phyloP scores from a whole-genome alignment of 2,888 invertebrate species.

The Tenthredo distinguenda region DNA sequence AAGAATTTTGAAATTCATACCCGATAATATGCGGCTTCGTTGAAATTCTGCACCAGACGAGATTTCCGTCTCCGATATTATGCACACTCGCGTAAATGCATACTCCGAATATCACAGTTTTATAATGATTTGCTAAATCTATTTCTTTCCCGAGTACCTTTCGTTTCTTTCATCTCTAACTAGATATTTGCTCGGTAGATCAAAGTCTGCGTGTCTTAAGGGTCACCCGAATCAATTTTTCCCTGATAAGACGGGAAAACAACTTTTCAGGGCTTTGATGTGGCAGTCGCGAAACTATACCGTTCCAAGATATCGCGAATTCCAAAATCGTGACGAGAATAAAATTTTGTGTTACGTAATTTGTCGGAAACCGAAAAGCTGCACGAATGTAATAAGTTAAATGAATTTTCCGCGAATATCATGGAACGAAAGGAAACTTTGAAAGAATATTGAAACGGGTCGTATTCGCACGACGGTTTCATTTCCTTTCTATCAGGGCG shows the following conservation, averaged over 20 bases:
- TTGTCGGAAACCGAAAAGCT: background rate
- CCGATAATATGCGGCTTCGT: conserved; percentile 41
- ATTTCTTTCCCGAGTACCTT: background rate
- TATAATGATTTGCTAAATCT: background rate
- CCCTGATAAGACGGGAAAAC: no score
- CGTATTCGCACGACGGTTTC: background rate
- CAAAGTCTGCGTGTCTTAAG: background rate
- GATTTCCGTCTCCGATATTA: conserved; percentile 1
- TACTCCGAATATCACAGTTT: background rate
- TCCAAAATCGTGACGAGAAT: no score
- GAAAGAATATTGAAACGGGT: background rate
- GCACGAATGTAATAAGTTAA: background rate
- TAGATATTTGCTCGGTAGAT: background rate
- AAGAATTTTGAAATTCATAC: conserved; percentile 46
- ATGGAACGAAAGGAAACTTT: background rate
- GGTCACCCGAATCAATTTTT: background rate
- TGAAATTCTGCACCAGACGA: conserved; percentile 25
- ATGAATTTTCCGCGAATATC: background rate
- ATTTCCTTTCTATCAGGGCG: background rate
- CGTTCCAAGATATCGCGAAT: no score
- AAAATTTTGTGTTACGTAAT: background rate
- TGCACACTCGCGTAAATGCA: background rate
- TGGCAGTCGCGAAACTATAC: no score
- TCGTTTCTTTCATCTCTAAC: background rate
- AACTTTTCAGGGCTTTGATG: no score